These are phyloP conservation scores for Plebejus argus DNA, from an alignment of 2,888 invertebrate genomes.

Conservation along the genomic window DNA sequence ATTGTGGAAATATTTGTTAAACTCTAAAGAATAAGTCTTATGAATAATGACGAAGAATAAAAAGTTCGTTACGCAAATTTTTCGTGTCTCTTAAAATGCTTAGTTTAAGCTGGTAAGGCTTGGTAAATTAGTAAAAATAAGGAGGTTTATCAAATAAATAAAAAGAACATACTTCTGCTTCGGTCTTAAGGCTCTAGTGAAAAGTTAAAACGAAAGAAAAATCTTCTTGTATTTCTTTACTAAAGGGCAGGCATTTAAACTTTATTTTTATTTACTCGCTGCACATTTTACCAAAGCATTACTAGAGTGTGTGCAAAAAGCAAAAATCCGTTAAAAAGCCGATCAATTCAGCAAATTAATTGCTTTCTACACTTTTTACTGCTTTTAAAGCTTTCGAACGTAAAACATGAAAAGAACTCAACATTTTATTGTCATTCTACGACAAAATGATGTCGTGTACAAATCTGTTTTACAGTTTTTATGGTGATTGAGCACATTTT, in stretches of 20 bases:
- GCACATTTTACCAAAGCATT: conserved; percentile 30
- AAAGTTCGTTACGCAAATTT: not conserved
- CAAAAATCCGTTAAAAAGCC: conserved; percentile 18
- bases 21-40: no score
- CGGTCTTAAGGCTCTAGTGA: not conserved
- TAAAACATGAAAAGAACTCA: conserved; percentile 20
- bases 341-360: conserved; percentile 30
- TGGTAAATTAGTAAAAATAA: no score
- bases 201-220: conserved; percentile 7
- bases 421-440: conserved; percentile 23
- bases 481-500: not conserved
- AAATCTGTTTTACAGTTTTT: not conserved
- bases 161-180: not conserved
- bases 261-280: conserved; percentile 13
- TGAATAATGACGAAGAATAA: no score
- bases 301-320: conserved; percentile 6
- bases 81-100: not conserved
- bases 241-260: conserved; percentile 12
- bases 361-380: conserved; percentile 28
- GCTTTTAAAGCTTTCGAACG: conserved; percentile 24
- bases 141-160: not conserved
- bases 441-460: not conserved
- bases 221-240: not conserved
- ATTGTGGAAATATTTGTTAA: no score
- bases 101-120: not conserved